phyloP scores from a whole-genome alignment of 1,140 invertebrate species.

The Neotoxoptera formosana region DNA sequence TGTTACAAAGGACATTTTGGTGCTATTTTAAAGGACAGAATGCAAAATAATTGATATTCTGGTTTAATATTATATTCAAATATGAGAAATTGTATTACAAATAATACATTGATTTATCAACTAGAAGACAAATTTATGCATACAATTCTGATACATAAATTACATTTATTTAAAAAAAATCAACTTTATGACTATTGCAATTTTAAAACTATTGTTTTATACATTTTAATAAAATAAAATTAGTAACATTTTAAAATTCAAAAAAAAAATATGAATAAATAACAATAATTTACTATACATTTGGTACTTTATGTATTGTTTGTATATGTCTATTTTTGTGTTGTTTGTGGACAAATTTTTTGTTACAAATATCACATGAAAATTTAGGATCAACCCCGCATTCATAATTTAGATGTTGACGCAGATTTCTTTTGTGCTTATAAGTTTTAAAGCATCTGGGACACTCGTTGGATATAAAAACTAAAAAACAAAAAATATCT shows the following conservation, averaged over 20 bases:
- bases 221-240: not conserved
- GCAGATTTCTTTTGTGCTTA: constrained; percentile 60
- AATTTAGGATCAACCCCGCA: constrained; percentile 55
- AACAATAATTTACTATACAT: not conserved
- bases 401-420: constrained; percentile 58
- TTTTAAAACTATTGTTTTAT: not conserved
- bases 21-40: not conserved
- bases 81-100: not conserved
- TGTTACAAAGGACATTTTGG: not conserved
- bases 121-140: not conserved
- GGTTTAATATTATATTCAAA: not conserved
- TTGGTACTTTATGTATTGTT: constrained; percentile 37
- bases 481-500: constrained; percentile 37
- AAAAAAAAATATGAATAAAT: not conserved
- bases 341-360: constrained; percentile 56
- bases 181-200: not conserved
- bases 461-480: constrained; percentile 39
- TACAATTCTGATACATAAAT: not conserved
- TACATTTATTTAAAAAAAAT: not conserved
- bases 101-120: not conserved
- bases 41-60: not conserved
- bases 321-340: constrained; percentile 39
- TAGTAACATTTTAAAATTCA: not conserved
- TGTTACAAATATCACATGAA: constrained; percentile 59
- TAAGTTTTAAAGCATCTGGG: constrained; percentile 59